Base-by-base conservation (phyloP, 1,140 invertebrate genomes). In the Cotesia glomerata region DNA sequence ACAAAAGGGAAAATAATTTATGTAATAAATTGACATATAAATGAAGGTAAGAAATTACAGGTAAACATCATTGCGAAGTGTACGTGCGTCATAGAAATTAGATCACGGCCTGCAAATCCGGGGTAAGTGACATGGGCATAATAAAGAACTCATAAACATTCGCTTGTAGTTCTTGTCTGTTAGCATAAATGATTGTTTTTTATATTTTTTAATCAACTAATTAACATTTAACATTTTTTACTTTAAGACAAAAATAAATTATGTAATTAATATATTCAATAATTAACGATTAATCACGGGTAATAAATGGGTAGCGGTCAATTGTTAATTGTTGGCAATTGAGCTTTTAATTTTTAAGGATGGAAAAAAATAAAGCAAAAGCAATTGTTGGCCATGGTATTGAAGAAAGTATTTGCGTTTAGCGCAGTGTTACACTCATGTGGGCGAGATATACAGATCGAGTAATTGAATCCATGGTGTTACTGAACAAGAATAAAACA, bases 381-480 rank as follows among this genome's bases (percentile, higher is more conserved):
- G 54, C 54, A 75, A 45, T 59, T 56, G 14, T 26, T 4, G 16
- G 35, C 51, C 59, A 51, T 69, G 56, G 54, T 61, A 36, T 26
- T 56, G 67, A 66, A 52, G 39, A 49, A 74, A 65, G 58, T 63
- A 72, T 75, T 79, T 79, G 69, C 77, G 78, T 45, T 45, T 26
- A 26, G 26, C 26, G 1, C 26, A 26, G 26, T 26, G 26, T 7
- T 45, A 45, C 1, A 45, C 26, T 81, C 78, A 80, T 79, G 83
- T 84, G 79, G 82, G 83, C 79, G 82, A 78, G 74, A 67, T 69
- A 65, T 74, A 45, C 39, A 45, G 39, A 74, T 66, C 58, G 34
- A 69, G 62, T 73, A 72, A 80, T 84, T 82, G 82, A 80, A 85
- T 84, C 79, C 79, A 77, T 79, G 76, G 82, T 71, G 71, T 35